These are phyloP conservation scores for Bedellia somnulentella DNA, from an alignment of 2,888 invertebrate species.

Conservation along the genomic window DNA sequence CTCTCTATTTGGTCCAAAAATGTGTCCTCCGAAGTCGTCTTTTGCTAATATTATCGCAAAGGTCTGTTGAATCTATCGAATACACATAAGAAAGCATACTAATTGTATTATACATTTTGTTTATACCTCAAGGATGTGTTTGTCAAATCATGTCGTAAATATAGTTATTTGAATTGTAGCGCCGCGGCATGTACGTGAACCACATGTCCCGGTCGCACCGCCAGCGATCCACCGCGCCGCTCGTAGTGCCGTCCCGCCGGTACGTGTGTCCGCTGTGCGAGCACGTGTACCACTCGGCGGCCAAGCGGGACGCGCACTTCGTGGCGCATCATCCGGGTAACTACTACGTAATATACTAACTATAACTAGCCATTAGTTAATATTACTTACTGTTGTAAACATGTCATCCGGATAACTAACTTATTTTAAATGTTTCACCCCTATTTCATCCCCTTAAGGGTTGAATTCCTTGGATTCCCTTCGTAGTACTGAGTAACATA, in stretches of 20 bases:
- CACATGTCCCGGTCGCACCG: conserved; percentile 80
- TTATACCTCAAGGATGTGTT: too few relatives aligned
- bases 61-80: too few relatives aligned
- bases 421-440: too few relatives aligned
- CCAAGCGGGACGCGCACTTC: conserved; percentile 82
- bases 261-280: conserved; percentile 86
- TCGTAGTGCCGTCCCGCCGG: conserved; percentile 73
- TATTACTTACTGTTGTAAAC: not conserved
- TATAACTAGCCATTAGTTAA: not conserved
- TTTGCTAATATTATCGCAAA: too few relatives aligned
- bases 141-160: too few relatives aligned
- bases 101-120: too few relatives aligned
- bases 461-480: too few relatives aligned
- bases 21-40: too few relatives aligned
- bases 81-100: too few relatives aligned
- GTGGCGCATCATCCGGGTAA: conserved; percentile 79
- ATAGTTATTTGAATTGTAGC: conserved; percentile 53
- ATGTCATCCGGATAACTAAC: too few relatives aligned
- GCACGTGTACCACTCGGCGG: conserved; percentile 81
- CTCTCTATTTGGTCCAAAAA: too few relatives aligned
- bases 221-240: conserved; percentile 70
- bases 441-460: not conserved
- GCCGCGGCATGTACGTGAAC: conserved; percentile 84
- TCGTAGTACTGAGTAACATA: too few relatives aligned
- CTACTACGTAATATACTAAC: not conserved